Evolutionary conservation across 2,888 invertebrate genomes (phyloP).

Genomic region (Mythimna impura): DNA sequence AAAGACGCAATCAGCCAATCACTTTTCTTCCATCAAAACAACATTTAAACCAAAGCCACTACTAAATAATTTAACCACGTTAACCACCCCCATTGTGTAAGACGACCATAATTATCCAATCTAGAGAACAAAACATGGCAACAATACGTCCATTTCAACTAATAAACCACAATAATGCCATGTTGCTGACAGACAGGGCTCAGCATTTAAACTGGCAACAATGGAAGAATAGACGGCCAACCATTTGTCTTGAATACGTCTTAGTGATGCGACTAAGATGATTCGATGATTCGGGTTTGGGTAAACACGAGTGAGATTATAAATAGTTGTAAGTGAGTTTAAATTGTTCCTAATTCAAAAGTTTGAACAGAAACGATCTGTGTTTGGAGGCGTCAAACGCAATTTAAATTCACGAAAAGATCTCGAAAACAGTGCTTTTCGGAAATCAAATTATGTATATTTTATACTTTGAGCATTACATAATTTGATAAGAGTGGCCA

Average conservation of each 20-base stretch:
- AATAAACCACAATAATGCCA: constrained; percentile 57
- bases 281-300: background rate
- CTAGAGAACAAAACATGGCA: constrained; percentile 59
- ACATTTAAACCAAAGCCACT: constrained; percentile 34
- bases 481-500: too few species aligned
- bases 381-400: too few species aligned
- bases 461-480: background rate
- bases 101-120: constrained; percentile 58
- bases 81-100: constrained; percentile 38
- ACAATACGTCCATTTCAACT: constrained; percentile 62
- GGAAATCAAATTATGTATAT: too few species aligned
- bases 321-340: too few species aligned
- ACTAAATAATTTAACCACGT: constrained; percentile 32
- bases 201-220: constrained; percentile 65
- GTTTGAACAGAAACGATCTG: too few species aligned
- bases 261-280: constrained; percentile 3
- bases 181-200: constrained; percentile 62
- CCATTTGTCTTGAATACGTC: constrained; percentile 58
- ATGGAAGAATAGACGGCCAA: constrained; percentile 56
- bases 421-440: too few species aligned
- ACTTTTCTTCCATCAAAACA: constrained; percentile 8
- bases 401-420: too few species aligned
- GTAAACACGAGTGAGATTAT: background rate
- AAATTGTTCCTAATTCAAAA: too few species aligned
- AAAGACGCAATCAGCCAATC: constrained; percentile 2